Evolutionary conservation across 2,888 invertebrate genomes (phyloP), one percentile per base, ranked within the genome.

Genomic region (Chloroclystis v-ata): DNA sequence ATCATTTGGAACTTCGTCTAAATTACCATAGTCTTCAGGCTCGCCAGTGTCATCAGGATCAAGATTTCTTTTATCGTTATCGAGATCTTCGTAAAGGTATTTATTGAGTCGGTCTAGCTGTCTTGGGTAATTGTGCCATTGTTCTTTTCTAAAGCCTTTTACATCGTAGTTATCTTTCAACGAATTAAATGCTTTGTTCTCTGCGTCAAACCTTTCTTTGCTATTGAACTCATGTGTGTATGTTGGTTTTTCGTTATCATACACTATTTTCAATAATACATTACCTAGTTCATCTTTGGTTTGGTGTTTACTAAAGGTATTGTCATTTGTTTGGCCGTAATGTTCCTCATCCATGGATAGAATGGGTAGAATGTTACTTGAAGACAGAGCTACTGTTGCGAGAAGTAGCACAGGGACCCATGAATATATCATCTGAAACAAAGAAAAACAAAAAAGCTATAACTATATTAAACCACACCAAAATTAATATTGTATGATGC

Each of bases 71-170:
- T 72, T 73, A 41, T 67, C 63, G 29, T 60, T 39, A 40, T 67
- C 66, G 9, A 60, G 57, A 37, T 65, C 57, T 28, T 68, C 61
- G 29, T 65, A 66, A 1, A 69, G 49, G 43, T 69, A 67, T 37
- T 65, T 63, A 60, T 82, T 78, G 28, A 83, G 83, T 37, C 82
- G 79, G 57, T 84, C 81, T 38, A 84, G 59, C 49, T 82, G 83
- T 43, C 82, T 69, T 1, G 85, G 84, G 52, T 85, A 85, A 59
- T 83, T 82, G 47, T 80, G 83, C 84, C 82, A 82, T 61, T 82
- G 82, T 56, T 84, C 77, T 73, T 79, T 75, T 29, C 79, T 65
- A 49, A 72, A 79, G n/a, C 80, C 81, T 50, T 83, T 72, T 1
- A 74, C 75, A 45, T 77, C 72, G 41, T 75, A 72, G 52, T 69